phyloP scores from a whole-genome alignment of 2,113 vertebrate genomes.

The Alligator mississippiensis region DNA sequence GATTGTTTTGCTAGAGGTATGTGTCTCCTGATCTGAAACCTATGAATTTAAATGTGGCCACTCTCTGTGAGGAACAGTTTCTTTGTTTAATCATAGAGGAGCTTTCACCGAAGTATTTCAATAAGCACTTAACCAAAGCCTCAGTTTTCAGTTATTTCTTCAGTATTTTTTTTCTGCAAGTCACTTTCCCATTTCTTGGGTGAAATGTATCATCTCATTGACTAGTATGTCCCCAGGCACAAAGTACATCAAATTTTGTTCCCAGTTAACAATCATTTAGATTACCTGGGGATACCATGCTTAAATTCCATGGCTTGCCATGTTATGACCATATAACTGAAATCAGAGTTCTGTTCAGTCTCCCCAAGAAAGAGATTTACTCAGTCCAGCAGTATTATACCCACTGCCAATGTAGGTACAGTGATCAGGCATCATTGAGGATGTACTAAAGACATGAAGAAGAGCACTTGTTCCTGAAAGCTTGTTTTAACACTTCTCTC shows the following conservation, averaged over 20 bases:
- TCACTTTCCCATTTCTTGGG: neutral
- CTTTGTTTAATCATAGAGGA: neutral
- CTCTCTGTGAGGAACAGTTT: neutral
- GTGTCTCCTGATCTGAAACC: neutral
- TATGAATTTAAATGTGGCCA: neutral
- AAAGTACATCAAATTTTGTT: neutral
- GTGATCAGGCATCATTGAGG: neutral
- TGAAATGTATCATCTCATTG: neutral
- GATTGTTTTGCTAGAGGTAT: neutral
- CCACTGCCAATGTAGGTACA: neutral
- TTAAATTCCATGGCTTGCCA: neutral
- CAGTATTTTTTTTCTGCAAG: neutral
- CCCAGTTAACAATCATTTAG: neutral
- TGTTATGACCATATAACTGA: neutral
- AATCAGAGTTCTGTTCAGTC: neutral
- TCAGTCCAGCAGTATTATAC: neutral
- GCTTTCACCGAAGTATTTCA: neutral
- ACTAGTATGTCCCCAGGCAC: neutral
- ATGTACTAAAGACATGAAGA: neutral
- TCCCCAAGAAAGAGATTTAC: neutral
- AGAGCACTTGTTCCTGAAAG: too few species aligned
- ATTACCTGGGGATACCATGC: neutral
- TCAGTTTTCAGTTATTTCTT: neutral
- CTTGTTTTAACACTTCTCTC: neutral
- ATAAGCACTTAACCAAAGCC: neutral